Base-by-base conservation (phyloP, 2,888 invertebrate genomes). In the Aleiodes testaceus region DNA sequence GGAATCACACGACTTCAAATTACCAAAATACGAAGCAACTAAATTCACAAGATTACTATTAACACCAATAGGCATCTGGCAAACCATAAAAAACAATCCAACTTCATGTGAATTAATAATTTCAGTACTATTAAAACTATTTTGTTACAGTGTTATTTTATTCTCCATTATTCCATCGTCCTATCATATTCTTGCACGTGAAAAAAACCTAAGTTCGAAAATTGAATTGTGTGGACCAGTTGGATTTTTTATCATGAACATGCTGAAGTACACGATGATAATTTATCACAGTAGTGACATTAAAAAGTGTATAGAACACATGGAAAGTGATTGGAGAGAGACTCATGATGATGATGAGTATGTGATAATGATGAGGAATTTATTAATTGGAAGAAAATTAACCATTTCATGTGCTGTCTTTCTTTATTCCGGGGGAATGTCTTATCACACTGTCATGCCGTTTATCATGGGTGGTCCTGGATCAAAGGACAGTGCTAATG, bases 281-380 rank as follows among this genome's bases (percentile, higher is more conserved):
- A 69, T 79, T 0, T 20, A 30, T 3, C 79, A 75, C 65, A 72
- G 75, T 4, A 44, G 70, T 0, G 68, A 78, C 1, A 79, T 83
- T 18, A 70, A 72, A 47, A 44, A 53, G 1, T 83, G 83, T 53
- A 50, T 82, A 11, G 44, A 75, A 1, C 69, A 72, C 12, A 78
- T 83, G 11, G 75, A 78, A 18, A 52, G 49, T 6, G 83, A 83
- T 66, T 83, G 83, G 83, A 66, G 55, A 9, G 68, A 63, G 4
- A 65, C 49, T 3, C 45, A 6, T 4, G 53, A 64, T 18, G 1
- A 26, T 0, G 20, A 70, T 0, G 80, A 83, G 12, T 69, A 67
- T 4, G 11, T 64, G 1, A 71, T 79, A 3, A 82, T 81, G 80
- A 44, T 71, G 6, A 59, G 18, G 3, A 78, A 78, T 14, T 80